Percentiles rank a stretch among this genome's conserved stretches.
phyloP scores from a whole-genome alignment of 2,888 invertebrate genomes.

The Zygaena filipendulae region DNA sequence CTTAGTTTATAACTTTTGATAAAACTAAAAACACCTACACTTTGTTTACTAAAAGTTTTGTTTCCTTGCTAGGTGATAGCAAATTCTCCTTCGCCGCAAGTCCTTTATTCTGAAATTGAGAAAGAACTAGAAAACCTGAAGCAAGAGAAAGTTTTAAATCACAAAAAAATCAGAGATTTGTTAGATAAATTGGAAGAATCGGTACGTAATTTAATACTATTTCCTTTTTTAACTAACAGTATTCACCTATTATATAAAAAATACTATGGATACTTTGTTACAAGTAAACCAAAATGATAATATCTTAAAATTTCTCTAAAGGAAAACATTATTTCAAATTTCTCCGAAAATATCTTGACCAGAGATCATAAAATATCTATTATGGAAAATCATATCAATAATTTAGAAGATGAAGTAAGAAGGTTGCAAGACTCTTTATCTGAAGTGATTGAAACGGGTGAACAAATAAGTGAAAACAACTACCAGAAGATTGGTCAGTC shows the following conservation, averaged over 20 bases:
- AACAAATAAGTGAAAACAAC: slow-evolving; percentile 35
- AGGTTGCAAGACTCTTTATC: slow-evolving; percentile 31
- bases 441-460: slow-evolving; percentile 33
- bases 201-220: slow-evolving; percentile 22
- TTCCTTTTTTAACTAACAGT: slow-evolving; percentile 1
- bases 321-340: slow-evolving; percentile 35
- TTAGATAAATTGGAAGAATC: slow-evolving; percentile 37
- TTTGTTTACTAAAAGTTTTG: not conserved
- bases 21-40: no score
- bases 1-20: not conserved
- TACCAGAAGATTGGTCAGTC: slow-evolving; percentile 33
- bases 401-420: slow-evolving; percentile 43
- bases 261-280: no score
- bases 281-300: no score
- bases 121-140: slow-evolving; percentile 38
- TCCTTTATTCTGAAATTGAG: slow-evolving; percentile 24
- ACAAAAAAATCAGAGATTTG: slow-evolving; percentile 34
- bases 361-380: slow-evolving; percentile 41
- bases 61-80: not conserved
- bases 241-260: not conserved
- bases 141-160: slow-evolving; percentile 32
- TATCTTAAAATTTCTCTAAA: slow-evolving; percentile 20
- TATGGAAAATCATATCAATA: slow-evolving; percentile 50
- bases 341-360: slow-evolving; percentile 32
- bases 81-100: slow-evolving; percentile 17